Base-by-base conservation (phyloP, 2,113 vertebrate genomes). In the Spilogale gracilis region DNA sequence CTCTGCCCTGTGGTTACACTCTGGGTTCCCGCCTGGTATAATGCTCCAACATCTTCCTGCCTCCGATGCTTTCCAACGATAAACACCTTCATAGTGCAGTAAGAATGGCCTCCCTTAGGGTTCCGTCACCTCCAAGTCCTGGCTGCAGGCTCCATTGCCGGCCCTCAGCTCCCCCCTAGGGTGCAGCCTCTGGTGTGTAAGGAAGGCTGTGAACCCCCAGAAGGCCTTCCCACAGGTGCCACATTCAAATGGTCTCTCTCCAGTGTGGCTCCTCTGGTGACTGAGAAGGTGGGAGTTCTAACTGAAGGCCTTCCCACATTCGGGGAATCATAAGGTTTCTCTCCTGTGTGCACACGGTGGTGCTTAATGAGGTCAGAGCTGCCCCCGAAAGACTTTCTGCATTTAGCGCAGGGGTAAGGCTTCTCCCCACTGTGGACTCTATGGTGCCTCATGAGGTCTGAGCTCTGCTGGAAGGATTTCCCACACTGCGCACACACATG, bases 351-450 rank as follows among this genome's bases (percentile, higher is more conserved):
- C 30, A 67, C 30, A 16, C 13, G 2, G 30, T 32, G 63, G 21
- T 97, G 89, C 89, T 73, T 82, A 80, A 85, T 92, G 48, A 98
- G 97, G 17, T 97, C 88, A 45, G 97, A 97, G 60, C 91, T 96
- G 48, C 61, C 71, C 32, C 88, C 91, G 45, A 97, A 97, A 5
- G 67, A 67, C 80, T 97, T 90, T 38, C 91, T 89, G 48, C 89
- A 96, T 79, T 95, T 73, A 63, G 25, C 90, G 17, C 93, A 97
- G 43, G 84, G 13, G 18, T 97, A 96, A 2, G 96, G 89, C 52
- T 96, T 95, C 86, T 98, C 96, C 65, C 78, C 95, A 58, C n/a
- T 73, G 9, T 94, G 83, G 54, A 63, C 79, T 88, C 69, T 82
- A 23, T 23, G 76, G 61, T 92, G 82, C 56, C 56, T 54, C 5